Conservation (phyloP, 2,888 invertebrate genomes). For the Pristionchus mayeri region DNA sequence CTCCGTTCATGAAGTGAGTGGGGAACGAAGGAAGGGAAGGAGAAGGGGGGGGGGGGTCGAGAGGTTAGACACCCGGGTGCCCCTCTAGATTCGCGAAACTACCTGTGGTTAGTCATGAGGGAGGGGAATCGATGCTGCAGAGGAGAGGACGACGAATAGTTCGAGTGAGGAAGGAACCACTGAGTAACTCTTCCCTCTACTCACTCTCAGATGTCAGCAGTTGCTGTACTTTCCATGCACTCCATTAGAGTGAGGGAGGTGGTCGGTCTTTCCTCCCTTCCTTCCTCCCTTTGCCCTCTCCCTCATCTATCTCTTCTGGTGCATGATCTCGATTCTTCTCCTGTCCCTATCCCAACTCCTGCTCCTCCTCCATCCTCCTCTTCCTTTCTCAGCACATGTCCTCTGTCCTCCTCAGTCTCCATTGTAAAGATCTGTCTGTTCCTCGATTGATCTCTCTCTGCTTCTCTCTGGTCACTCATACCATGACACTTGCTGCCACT, state of each 20-base stretch:
- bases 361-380: constrained; percentile 5
- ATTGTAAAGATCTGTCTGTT: constrained; percentile 38
- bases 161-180: too few species aligned
- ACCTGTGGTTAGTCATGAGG: constrained; percentile 25
- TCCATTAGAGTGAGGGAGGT: not conserved
- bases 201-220: constrained; percentile 3
- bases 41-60: constrained; percentile 16
- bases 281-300: not conserved
- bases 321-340: not conserved
- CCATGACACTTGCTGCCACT: not conserved
- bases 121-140: constrained; percentile 2
- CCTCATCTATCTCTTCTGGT: too few species aligned
- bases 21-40: constrained; percentile 15
- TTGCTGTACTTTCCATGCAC: constrained; percentile 21
- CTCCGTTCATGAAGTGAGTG: constrained; percentile 28
- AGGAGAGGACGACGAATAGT: not conserved
- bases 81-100: constrained; percentile 22
- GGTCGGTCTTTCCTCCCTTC: not conserved
- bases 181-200: not conserved
- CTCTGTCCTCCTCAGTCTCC: constrained; percentile 20
- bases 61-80: constrained; percentile 43
- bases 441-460: not conserved
- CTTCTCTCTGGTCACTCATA: not conserved
- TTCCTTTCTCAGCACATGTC: not conserved
- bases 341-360: not conserved